Base-by-base conservation (phyloP, 1,140 invertebrate genomes). In the Patella vulgata region DNA sequence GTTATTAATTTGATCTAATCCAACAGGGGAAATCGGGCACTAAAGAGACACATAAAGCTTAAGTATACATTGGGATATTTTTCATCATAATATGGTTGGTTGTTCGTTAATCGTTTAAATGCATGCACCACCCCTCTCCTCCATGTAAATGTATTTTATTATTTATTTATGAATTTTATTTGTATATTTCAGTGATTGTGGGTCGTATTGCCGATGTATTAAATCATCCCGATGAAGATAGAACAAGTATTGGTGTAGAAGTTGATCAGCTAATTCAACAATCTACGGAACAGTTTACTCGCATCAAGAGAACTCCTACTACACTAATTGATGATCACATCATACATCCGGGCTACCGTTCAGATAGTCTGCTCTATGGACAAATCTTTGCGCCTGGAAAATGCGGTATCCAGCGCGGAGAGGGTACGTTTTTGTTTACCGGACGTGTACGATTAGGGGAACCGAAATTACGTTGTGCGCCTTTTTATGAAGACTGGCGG, bases 351-450 rank as follows among this genome's bases (percentile, higher is more conserved):
- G 28, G 66, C 71, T 47, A 55, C 54, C 14, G 42, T 64, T 8
- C 63, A 75, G n/a, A 52, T 51, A 36, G 33, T 36, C 14, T 36
- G 14, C 14, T 36, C 5, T 36, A 36, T n/a, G 76, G 74, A 12
- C 68, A 61, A 78, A 59, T 87, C 75, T 33, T 84, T 43, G 87
- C 91, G 33, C 86, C 89, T 0, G 85, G 88, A 12, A 86, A 87
- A 53, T 93, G 92, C 76, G 90, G 89, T 8, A 90, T 90, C 19
- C 82, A 86, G 33, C 87, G 89, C 25, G 91, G 91, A 8, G 83
- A 86, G 6, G 91, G 91, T 0, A 89, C 92, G 81, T 93, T 93
- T 84, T 86, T 93, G 33, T 89, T 93, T 79, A 91, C 93, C 87
- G 92, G 91, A 17, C 86, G 89, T 54, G 85, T 90, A 59, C 86